Evolutionary conservation across 2,113 vertebrate species (phyloP).

Genomic region (Seriola quinqueradiata): DNA sequence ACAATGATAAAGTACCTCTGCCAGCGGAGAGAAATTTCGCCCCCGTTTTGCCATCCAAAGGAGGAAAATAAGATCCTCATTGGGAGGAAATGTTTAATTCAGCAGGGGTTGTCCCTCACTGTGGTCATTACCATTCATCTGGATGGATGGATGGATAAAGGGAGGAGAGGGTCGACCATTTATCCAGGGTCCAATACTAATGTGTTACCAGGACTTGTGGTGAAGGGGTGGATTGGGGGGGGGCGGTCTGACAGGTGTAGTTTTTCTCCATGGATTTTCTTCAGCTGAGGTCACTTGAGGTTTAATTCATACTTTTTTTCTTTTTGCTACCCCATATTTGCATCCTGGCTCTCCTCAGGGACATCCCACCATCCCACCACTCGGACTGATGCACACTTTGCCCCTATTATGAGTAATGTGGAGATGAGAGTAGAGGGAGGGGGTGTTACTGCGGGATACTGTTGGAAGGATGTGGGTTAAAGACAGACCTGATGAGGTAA

Average conservation of each 20-base stretch:
- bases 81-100: constrained; percentile 80
- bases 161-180: constrained; percentile 52
- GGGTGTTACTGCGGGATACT: constrained; percentile 10
- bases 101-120: constrained; percentile 60
- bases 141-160: constrained; percentile 69
- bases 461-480: constrained; percentile 49
- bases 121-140: constrained; percentile 73
- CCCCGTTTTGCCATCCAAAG: constrained; percentile 38
- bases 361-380: not conserved
- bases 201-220: constrained; percentile 70
- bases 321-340: not conserved
- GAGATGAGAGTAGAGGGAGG: not conserved
- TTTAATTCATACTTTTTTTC: not conserved
- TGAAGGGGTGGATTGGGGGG: constrained; percentile 24
- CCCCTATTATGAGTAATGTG: constrained; percentile 33
- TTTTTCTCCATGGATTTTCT: constrained; percentile 62
- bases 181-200: constrained; percentile 75
- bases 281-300: constrained; percentile 52
- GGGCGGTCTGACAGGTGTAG: constrained; percentile 41
- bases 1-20: constrained; percentile 76
- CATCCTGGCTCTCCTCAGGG: not conserved
- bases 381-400: constrained; percentile 28
- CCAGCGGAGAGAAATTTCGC: constrained; percentile 48
- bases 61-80: constrained; percentile 66
- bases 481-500: constrained; percentile 70